Evolutionary conservation across 1,140 invertebrate genomes (phyloP), one percentile per base, ranked within the genome.

Genomic region (Drosophila miranda): DNA sequence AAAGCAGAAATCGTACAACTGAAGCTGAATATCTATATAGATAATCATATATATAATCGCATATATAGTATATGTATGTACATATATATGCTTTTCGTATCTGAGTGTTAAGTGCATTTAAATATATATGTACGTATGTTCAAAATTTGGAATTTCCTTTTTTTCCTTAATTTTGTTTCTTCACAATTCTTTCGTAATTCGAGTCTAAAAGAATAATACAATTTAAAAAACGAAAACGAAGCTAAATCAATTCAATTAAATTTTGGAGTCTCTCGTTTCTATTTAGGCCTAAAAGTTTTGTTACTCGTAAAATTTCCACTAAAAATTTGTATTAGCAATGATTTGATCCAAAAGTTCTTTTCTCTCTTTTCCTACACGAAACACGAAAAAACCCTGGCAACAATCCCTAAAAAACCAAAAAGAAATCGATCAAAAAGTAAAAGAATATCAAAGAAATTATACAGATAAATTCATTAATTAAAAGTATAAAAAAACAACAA

Each of bases 251-350:
- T 26, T 26, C 3, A 26, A 26, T 26, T 26, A 0, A 26, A 26
- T 67, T 66, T 81, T 67, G 11, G 71, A 79, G 70, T 81, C 54
- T 78, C 41, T 72, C 38, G 53, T 70, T 71, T 70, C 68, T 71
- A 72, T 61, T 72, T 56, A 71, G 57, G 68, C 68, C 68, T 73
- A 73, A 72, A 72, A 63, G 50, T 73, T 50, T 13, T 38, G 2
- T 57, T 38, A 59, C 28, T 59, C 43, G 57, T 79, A 84, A 84
- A 82, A 83, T 83, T 83, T 83, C 63, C 61, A 83, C 79, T 83
- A 86, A 87, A 86, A 86, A 86, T 86, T 86, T 86, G 54, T 70
- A 57, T 86, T 81, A 86, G 75, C 75, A 78, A 58, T 55, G 51
- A 54, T 61, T 73, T 82, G 45, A 60, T 77, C 63, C 57, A 73